These are phyloP conservation scores for Motacilla alba DNA, from an alignment of 2,113 vertebrate species.

Conservation along the genomic window DNA sequence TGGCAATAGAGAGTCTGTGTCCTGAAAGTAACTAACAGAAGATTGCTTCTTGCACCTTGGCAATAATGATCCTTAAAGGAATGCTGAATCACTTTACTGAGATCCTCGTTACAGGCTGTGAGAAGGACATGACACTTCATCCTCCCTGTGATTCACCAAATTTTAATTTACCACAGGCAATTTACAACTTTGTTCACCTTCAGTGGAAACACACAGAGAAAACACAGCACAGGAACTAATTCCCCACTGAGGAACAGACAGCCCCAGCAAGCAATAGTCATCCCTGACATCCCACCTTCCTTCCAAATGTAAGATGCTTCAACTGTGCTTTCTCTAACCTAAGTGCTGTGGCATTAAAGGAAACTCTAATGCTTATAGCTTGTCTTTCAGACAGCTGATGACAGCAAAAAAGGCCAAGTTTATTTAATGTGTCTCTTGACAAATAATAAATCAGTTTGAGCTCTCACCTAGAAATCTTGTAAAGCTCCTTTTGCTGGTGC, in stretches of 20 bases:
- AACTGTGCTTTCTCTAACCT: not conserved
- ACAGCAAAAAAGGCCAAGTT: conserved; percentile 48
- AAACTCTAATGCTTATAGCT: conserved; percentile 12
- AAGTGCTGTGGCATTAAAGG: conserved; percentile 27
- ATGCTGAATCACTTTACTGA: not conserved
- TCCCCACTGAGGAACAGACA: not conserved
- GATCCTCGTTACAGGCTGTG: not conserved
- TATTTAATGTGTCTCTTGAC: conserved; percentile 56
- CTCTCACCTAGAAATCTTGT: conserved; percentile 13
- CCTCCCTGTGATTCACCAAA: not conserved
- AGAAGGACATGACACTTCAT: not conserved
- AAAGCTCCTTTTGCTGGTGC: not conserved
- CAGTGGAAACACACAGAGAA: not conserved
- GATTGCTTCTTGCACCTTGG: not conserved
- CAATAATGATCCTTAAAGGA: not conserved
- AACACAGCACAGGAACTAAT: not conserved
- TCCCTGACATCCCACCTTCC: not conserved
- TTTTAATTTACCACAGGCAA: not conserved
- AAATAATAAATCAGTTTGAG: conserved; percentile 44
- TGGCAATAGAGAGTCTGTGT: not conserved
- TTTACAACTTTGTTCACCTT: not conserved
- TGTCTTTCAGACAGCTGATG: conserved; percentile 33
- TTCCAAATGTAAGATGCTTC: not conserved
- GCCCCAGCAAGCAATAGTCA: not conserved
- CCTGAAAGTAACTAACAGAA: not conserved